These are phyloP conservation scores for Cheilosia grossa DNA, from an alignment of 2,888 invertebrate genomes.

Conservation along the genomic window DNA sequence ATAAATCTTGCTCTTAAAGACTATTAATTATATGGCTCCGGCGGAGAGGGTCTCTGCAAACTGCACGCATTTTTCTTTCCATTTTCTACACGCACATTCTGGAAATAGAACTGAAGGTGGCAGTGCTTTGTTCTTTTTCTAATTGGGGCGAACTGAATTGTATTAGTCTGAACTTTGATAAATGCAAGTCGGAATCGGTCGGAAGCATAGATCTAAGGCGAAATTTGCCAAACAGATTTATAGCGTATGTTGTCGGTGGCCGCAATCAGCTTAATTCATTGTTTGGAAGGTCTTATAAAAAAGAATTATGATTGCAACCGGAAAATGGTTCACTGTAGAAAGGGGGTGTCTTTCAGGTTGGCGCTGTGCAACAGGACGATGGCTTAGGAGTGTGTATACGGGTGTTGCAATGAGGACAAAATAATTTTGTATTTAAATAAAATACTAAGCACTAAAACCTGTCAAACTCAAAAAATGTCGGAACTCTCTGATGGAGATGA, in stretches of 20 bases:
- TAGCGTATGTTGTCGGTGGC: not conserved
- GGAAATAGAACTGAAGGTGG: not conserved
- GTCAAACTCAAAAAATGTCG: too few relatives aligned
- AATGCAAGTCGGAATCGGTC: not conserved
- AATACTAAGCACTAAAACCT: too few relatives aligned
- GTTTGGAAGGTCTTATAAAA: not conserved
- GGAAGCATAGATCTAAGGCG: not conserved
- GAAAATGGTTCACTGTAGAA: too few relatives aligned
- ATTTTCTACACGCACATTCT: constrained; percentile 8
- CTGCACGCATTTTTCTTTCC: constrained; percentile 4
- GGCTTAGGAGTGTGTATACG: too few relatives aligned
- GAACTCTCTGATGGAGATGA: too few relatives aligned
- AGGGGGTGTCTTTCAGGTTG: too few relatives aligned
- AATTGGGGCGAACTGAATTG: not conserved
- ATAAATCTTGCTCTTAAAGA: constrained; percentile 24
- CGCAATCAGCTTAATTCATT: not conserved
- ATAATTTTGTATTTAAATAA: too few relatives aligned
- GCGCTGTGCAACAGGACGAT: too few relatives aligned
- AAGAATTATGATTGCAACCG: too few relatives aligned
- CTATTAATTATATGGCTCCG: constrained; percentile 15
- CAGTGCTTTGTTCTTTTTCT: not conserved
- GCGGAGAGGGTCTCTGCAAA: not conserved
- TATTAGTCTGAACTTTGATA: not conserved
- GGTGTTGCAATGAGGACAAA: too few relatives aligned
- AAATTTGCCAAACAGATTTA: constrained; percentile 23